Conservation (phyloP, 2,888 invertebrate species). For the Salticus scenicus region DNA sequence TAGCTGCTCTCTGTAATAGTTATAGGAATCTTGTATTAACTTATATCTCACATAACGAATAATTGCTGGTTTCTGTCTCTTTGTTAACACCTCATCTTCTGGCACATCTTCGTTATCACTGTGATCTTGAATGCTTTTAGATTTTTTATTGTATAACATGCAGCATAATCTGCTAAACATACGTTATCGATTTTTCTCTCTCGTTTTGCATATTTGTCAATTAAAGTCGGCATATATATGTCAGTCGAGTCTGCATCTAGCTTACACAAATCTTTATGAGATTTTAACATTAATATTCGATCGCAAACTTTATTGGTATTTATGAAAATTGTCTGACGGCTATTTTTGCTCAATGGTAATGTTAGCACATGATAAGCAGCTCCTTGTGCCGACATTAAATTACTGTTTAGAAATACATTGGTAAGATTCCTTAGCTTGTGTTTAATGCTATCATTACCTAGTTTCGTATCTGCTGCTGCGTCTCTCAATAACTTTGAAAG, state of each 20-base stretch:
- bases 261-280: not conserved
- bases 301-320: not conserved
- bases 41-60: not conserved
- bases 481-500: not conserved
- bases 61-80: not conserved
- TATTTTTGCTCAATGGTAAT: not conserved
- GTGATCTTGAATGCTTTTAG: too few relatives aligned
- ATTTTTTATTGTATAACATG: not conserved
- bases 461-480: not conserved
- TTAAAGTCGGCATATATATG: not conserved
- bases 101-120: not conserved
- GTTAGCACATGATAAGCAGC: not conserved
- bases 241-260: not conserved
- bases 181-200: not conserved
- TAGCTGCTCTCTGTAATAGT: not conserved
- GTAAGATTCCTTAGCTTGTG: not conserved
- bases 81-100: not conserved
- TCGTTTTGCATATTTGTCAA: not conserved
- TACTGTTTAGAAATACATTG: not conserved
- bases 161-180: conserved; percentile 15
- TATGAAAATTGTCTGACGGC: not conserved
- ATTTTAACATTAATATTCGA: not conserved
- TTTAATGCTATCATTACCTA: not conserved
- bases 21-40: not conserved
- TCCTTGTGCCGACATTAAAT: not conserved